Evolutionary conservation across 1,140 invertebrate genomes (phyloP).

Genomic region (Drosophila bifasciata): DNA sequence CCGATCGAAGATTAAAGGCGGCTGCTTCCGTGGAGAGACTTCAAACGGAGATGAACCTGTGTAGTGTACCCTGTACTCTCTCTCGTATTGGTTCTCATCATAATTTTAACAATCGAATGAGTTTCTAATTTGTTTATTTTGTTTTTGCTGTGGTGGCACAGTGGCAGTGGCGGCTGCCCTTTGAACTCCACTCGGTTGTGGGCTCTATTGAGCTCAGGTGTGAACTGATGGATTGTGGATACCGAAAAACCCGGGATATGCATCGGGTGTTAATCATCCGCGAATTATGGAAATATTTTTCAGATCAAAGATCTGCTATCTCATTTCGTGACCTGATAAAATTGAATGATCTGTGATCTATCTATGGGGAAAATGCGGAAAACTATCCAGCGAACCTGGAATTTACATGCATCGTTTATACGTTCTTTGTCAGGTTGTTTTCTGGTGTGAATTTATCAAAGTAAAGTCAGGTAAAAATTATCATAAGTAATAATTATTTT

Average conservation of each 20-base stretch:
- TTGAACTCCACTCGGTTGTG: conserved; percentile 23
- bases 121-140: conserved; percentile 47
- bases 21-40: conserved; percentile 35
- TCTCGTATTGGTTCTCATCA: conserved; percentile 35
- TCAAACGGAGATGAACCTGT: conserved; percentile 42
- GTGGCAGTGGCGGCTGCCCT: conserved; percentile 27
- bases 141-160: conserved; percentile 15
- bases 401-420: conserved; percentile 11
- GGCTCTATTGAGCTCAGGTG: conserved; percentile 51
- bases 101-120: conserved; percentile 42
- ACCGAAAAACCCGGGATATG: not conserved
- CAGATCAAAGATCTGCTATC: conserved; percentile 42
- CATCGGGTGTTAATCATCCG: conserved; percentile 51
- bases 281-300: conserved; percentile 30
- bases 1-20: conserved; percentile 48
- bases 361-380: conserved; percentile 1
- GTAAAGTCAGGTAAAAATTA: not conserved
- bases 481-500: conserved; percentile 10
- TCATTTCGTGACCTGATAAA: conserved; percentile 36
- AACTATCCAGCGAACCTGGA: not conserved
- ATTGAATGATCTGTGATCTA: conserved; percentile 40
- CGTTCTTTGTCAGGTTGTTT: conserved; percentile 5
- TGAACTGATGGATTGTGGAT: conserved; percentile 36
- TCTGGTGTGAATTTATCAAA: conserved; percentile 9
- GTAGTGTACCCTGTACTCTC: conserved; percentile 3